These are phyloP conservation scores for Guaruba guarouba DNA, from an alignment of 2,113 vertebrate species.

Conservation along the genomic window DNA sequence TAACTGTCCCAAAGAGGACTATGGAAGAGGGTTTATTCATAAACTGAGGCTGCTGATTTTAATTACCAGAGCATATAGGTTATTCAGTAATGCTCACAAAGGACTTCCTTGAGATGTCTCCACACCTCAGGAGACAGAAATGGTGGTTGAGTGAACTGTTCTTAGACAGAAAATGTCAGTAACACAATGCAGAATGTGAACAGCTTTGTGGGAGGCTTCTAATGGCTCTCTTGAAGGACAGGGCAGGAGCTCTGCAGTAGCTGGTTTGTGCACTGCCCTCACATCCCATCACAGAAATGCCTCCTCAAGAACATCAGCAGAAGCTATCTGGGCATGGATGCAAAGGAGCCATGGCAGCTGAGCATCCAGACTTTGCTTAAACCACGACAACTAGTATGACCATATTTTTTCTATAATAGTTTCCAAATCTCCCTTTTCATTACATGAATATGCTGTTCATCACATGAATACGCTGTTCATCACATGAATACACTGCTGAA, in stretches of 20 bases:
- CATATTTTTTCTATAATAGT: not conserved
- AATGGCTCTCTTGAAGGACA: not conserved
- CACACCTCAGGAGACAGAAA: not conserved
- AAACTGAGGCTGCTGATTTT: constrained; percentile 49
- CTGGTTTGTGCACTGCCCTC: not conserved
- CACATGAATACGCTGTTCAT: too few species aligned
- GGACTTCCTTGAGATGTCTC: not conserved
- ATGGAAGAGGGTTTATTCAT: constrained; percentile 43
- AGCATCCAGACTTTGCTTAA: fast-evolving
- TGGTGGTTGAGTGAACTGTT: not conserved
- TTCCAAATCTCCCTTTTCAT: not conserved
- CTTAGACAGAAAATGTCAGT: not conserved
- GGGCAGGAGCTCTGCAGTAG: not conserved
- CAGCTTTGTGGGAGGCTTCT: not conserved
- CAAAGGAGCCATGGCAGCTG: too few species aligned
- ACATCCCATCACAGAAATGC: not conserved
- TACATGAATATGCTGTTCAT: too few species aligned
- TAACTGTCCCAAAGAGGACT: constrained; percentile 51
- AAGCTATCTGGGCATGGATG: too few species aligned
- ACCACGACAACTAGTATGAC: not conserved
- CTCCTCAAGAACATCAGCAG: not conserved
- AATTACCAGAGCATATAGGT: constrained; percentile 50
- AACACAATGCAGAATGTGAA: fast-evolving
- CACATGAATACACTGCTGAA: not conserved
- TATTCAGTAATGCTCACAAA: constrained; percentile 34